phyloP scores from a whole-genome alignment of 35 echinoderm and acorn worm genomes.

The Heliocidaris erythrogramma region DNA sequence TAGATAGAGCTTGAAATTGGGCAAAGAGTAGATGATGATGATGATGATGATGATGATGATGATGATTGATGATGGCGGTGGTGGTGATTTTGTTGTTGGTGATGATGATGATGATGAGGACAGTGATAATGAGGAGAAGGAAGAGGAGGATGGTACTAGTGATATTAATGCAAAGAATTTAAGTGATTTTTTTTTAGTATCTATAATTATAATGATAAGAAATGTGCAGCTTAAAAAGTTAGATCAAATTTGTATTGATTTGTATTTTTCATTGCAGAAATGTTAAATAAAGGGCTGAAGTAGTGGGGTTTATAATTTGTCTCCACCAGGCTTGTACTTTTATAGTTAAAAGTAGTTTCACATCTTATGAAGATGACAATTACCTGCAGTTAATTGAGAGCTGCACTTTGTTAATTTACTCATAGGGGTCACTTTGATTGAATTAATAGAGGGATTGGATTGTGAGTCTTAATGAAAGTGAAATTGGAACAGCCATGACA shows the following conservation, averaged over 20 bases:
- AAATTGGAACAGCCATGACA: too few species aligned
- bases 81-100: background rate
- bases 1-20: slow-evolving; percentile 3
- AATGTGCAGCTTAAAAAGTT: background rate
- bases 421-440: too few species aligned
- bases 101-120: background rate
- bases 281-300: background rate
- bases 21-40: background rate
- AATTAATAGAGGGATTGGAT: too few species aligned
- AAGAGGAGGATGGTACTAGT: background rate
- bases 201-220: background rate
- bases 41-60: background rate
- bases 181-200: too few species aligned
- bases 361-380: background rate
- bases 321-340: too few species aligned
- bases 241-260: background rate
- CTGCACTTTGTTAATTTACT: background rate
- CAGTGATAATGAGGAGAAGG: background rate
- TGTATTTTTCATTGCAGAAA: background rate
- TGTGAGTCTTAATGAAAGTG: too few species aligned
- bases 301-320: background rate
- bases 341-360: background rate
- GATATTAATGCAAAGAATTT: background rate
- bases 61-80: background rate
- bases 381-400: background rate